Percentiles rank a stretch among this genome's conserved stretches.
phyloP scores from a whole-genome alignment of 2,888 invertebrate genomes.

The Azorinus chamasolen region DNA sequence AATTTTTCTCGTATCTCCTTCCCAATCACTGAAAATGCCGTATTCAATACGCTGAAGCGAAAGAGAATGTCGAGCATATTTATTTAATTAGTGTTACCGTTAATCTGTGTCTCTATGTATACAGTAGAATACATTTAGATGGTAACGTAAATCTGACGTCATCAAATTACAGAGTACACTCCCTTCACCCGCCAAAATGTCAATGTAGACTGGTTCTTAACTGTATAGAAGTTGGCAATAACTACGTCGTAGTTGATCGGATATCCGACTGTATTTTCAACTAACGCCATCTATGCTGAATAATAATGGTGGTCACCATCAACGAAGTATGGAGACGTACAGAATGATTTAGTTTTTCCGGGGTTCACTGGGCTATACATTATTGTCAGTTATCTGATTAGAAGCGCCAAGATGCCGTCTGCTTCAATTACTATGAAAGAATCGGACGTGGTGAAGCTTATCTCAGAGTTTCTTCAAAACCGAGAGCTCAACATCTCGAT shows the following conservation, averaged over 20 bases:
- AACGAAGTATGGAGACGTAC: background rate
- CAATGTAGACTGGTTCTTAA: constrained; percentile 43
- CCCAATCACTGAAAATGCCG: constrained; percentile 47
- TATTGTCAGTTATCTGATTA: background rate
- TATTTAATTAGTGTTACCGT: no score
- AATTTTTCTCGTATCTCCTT: constrained; percentile 35
- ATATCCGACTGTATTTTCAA: background rate
- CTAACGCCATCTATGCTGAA: constrained; percentile 30
- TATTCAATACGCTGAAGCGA: constrained; percentile 53
- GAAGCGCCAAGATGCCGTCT: constrained; percentile 78
- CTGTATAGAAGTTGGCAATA: no score
- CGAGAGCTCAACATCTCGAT: constrained; percentile 96
- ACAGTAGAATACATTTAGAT: constrained; percentile 3
- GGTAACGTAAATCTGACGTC: constrained; percentile 39
- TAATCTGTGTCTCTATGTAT: background rate
- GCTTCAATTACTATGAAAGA: constrained; percentile 83
- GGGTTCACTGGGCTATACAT: no score
- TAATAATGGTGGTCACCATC: constrained; percentile 48
- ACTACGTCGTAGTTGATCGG: no score
- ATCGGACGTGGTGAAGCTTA: constrained; percentile 88
- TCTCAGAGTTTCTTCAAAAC: constrained; percentile 89
- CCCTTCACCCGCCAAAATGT: constrained; percentile 62
- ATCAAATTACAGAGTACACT: background rate
- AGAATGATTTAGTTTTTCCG: background rate
- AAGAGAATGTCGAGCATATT: constrained; percentile 55